A percentile compares a stretch with the other conserved stretches of the same genome.
Conservation (phyloP, 2,113 vertebrate species). For the Pogonocichla stellata region DNA sequence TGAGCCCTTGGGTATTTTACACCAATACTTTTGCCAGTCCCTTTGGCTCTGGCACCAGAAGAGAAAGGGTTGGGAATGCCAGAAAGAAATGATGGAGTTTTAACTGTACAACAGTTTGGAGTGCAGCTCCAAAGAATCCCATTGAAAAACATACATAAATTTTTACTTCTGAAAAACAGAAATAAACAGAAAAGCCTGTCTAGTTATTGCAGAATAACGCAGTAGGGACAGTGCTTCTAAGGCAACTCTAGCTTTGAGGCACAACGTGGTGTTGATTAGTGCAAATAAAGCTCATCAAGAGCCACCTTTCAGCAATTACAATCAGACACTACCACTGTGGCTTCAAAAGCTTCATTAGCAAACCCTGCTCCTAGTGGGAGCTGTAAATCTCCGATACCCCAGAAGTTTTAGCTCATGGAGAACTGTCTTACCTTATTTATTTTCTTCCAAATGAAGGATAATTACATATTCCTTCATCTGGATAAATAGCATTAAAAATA, state of each 20-base stretch:
- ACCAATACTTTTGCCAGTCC: not conserved
- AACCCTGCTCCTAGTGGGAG: slow-evolving; percentile 1
- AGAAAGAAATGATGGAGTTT: not conserved
- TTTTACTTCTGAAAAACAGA: not conserved
- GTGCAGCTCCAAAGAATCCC: slow-evolving; percentile 21
- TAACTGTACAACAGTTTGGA: not conserved
- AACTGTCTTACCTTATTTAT: slow-evolving; percentile 15
- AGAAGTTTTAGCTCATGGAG: slow-evolving; percentile 22
- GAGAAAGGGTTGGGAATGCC: not conserved
- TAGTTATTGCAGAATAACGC: slow-evolving; percentile 30
- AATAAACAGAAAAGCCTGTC: slow-evolving; percentile 29
- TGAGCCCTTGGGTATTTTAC: not conserved
- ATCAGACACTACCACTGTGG: slow-evolving; percentile 57
- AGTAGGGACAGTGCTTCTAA: slow-evolving; percentile 50
- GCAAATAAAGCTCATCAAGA: slow-evolving; percentile 66
- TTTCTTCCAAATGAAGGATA: slow-evolving; percentile 39
- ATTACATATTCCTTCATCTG: not conserved
- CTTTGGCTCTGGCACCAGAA: not conserved
- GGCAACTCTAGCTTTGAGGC: slow-evolving; percentile 68
- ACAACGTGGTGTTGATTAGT: slow-evolving; percentile 76
- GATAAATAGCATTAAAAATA: slow-evolving; percentile 31
- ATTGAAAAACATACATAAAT: not conserved
- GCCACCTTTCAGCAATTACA: slow-evolving; percentile 69
- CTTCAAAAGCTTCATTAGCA: slow-evolving; percentile 75
- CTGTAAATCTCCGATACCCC: not conserved